Percentiles rank a stretch among this genome's conserved stretches.
Conservation (phyloP, 2,888 invertebrate genomes). For the Thumatha senex region DNA sequence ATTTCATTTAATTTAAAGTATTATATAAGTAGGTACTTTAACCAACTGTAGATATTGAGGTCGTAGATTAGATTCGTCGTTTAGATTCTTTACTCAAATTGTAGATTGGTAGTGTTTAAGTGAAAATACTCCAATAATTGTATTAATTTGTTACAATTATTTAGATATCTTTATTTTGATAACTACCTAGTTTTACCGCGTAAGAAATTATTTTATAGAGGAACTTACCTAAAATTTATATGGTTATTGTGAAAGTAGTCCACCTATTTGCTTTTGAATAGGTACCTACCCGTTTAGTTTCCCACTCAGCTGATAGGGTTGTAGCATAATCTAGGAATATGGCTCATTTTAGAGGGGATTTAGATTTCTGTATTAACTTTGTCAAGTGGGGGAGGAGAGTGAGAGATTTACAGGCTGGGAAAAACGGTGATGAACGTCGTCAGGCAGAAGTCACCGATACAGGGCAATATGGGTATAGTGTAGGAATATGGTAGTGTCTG, state of each 20-base stretch:
- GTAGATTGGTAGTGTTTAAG: conserved; percentile 58
- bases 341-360: conserved; percentile 18
- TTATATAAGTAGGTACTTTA: conserved; percentile 38
- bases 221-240: conserved; percentile 47
- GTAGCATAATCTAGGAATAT: conserved; percentile 23
- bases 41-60: conserved; percentile 47
- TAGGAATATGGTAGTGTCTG: conserved; percentile 40
- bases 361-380: neutral
- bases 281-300: conserved; percentile 42
- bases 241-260: conserved; percentile 42
- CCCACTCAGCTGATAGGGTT: conserved; percentile 30
- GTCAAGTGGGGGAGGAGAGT: neutral
- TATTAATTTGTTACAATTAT: conserved; percentile 58
- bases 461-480: conserved; percentile 47
- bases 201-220: conserved; percentile 51
- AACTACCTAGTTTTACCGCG: conserved; percentile 60
- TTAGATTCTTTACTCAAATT: conserved; percentile 67
- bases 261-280: conserved; percentile 49
- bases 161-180: conserved; percentile 78
- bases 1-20: conserved; percentile 41
- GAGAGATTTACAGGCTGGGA: conserved; percentile 3
- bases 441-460: conserved; percentile 39
- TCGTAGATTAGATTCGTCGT: conserved; percentile 67
- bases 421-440: conserved; percentile 22
- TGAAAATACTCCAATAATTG: conserved; percentile 29